Percentiles rank a stretch among this genome's conserved stretches.
These are phyloP conservation scores for Myzus persicae DNA, from an alignment of 1,140 invertebrate species.

Conservation along the genomic window DNA sequence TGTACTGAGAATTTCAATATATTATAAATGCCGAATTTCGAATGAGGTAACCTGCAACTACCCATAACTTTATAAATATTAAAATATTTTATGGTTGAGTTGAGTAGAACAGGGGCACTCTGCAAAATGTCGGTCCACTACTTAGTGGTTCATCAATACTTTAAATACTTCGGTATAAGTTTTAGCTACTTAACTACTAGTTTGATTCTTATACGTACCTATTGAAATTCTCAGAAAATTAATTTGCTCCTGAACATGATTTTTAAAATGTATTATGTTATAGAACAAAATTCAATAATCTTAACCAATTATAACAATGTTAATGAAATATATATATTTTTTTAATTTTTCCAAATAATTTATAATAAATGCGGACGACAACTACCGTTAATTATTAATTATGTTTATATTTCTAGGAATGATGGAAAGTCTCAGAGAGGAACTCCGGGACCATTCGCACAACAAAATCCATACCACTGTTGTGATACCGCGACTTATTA, in stretches of 20 bases:
- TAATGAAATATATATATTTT: too few species aligned
- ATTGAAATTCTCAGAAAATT: not conserved
- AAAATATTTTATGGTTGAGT: too few species aligned
- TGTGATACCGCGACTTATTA: slow-evolving; percentile 62
- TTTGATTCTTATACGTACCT: not conserved
- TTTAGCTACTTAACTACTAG: not conserved
- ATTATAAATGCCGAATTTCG: too few species aligned
- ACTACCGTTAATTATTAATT: not conserved
- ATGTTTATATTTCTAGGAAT: slow-evolving; percentile 59
- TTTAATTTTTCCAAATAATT: not conserved
- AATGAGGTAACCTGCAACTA: too few species aligned
- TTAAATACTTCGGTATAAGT: too few species aligned
- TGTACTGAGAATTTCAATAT: too few species aligned
- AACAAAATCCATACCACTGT: slow-evolving; percentile 61
- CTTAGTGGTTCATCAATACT: too few species aligned
- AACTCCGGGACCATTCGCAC: slow-evolving; percentile 60
- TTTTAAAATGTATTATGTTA: not conserved
- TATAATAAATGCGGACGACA: not conserved
- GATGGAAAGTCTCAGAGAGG: slow-evolving; percentile 62
- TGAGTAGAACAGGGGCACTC: too few species aligned
- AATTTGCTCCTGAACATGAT: not conserved
- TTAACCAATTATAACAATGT: too few species aligned
- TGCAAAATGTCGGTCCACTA: too few species aligned
- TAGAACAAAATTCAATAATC: too few species aligned
- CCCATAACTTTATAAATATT: too few species aligned